These are phyloP conservation scores for Lepidocolaptes lacrymiger DNA, from an alignment of 2,797 vertebrate genomes.

Conservation along the genomic window DNA sequence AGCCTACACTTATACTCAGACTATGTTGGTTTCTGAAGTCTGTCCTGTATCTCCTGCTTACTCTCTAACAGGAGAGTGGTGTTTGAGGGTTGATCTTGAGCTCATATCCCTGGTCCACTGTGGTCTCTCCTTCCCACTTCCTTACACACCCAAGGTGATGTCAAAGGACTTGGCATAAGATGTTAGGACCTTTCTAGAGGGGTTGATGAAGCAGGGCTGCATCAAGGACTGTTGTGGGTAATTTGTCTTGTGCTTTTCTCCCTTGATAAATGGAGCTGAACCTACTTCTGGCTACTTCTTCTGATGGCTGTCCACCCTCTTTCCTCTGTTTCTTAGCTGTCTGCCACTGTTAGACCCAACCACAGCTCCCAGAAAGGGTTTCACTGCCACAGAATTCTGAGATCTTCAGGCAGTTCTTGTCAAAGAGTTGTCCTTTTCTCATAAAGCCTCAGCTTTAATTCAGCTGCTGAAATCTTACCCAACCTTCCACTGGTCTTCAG, in stretches of 20 bases:
- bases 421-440: background rate
- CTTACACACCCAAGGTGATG: background rate
- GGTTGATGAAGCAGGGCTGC: background rate
- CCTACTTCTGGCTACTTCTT: background rate
- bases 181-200: background rate
- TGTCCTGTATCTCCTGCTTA: background rate
- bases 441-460: background rate
- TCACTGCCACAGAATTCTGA: background rate
- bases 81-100: background rate
- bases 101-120: background rate
- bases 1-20: accelerated
- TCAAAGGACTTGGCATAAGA: background rate
- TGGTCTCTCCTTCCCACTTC: background rate
- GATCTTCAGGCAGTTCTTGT: background rate
- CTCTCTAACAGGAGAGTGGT: background rate
- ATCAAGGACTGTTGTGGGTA: background rate
- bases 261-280: background rate
- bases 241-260: background rate
- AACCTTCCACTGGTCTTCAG: background rate
- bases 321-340: background rate
- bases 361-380: background rate
- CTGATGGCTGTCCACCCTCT: background rate
- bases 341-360: background rate
- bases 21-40: background rate
- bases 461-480: background rate